phyloP scores from a whole-genome alignment of 2,888 invertebrate species.

The Tenodera sinensis region DNA sequence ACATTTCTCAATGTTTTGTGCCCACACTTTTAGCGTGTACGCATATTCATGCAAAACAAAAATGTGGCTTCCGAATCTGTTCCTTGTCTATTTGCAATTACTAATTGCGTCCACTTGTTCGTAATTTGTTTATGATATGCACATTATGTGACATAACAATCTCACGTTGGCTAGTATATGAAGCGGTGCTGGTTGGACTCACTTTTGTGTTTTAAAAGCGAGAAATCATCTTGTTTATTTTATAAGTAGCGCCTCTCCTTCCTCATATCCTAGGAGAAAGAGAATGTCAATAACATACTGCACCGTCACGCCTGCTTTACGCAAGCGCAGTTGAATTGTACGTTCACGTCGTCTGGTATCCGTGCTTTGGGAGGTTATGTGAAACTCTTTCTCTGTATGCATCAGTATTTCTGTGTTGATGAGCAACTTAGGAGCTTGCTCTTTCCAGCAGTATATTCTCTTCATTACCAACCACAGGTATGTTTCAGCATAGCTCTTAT shows the following conservation, averaged over 20 bases:
- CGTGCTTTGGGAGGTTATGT: neutral
- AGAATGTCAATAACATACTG: neutral
- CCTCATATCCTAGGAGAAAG: neutral
- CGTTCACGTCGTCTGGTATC: neutral
- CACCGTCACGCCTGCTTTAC: neutral
- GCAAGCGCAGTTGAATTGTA: neutral
- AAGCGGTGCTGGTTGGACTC: too few species aligned
- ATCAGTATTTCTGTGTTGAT: neutral
- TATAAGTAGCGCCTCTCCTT: neutral
- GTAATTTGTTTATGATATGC: too few species aligned
- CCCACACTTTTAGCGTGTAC: too few species aligned
- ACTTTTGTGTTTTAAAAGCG: too few species aligned
- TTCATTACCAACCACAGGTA: neutral
- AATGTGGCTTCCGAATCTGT: too few species aligned
- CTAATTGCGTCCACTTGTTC: too few species aligned
- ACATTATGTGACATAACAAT: too few species aligned
- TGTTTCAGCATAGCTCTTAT: neutral
- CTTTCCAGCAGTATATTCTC: neutral
- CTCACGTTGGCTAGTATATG: too few species aligned
- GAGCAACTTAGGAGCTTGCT: neutral
- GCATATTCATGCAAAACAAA: too few species aligned
- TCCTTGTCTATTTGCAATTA: too few species aligned
- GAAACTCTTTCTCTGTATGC: neutral
- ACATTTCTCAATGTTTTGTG: too few species aligned
- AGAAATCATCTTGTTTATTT: neutral